Evolutionary conservation across 2,888 invertebrate species (phyloP), one percentile per base, ranked within the genome.

Genomic region (Deilephila porcellus): DNA sequence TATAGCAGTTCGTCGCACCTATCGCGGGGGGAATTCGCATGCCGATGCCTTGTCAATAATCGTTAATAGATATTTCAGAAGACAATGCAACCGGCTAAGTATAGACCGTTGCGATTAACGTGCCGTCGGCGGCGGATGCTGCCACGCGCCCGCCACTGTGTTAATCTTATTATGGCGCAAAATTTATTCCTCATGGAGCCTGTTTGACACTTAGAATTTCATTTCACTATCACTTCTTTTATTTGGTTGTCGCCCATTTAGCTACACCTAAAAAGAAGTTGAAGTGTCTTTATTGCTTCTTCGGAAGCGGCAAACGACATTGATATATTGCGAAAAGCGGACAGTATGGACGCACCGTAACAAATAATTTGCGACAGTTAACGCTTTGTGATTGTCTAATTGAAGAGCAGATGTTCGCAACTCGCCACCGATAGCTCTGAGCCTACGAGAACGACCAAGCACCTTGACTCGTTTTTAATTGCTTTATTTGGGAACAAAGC

Each of bases 11-110:
- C 93, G 92, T 89, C 93, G 94, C 93, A 93, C 92, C 93, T 93
- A 92, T 91, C 88, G 90, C 89, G 86, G 86, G 88, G 86, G 91
- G 91, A 90, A 93, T 90, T 93, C 88, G 93, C 94, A 88, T 93
- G 91, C 94, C 93, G 93, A 93, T 94, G 92, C 92, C 93, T 92
- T 93, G 94, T 94, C 94, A 94, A 94, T 94, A 94, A 94, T 94
- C 91, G 90, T 92, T 94, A 94, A 94, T 94, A 94, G 94, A 94
- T 92, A 93, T 94, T 93, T 93, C 91, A 94, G 94, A 94, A 93
- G 93, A 94, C 94, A 94, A 94, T 94, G 93, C 94, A 91, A 91
- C 90, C 85, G 91, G 86, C 94, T 94, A 94, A 92, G 92, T 92
- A 90, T 94, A 94, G 93, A 83, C 78, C 87, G 81, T 79, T 77